Base-by-base conservation (phyloP, 2,113 vertebrate species). In the Calyptomena viridis region DNA sequence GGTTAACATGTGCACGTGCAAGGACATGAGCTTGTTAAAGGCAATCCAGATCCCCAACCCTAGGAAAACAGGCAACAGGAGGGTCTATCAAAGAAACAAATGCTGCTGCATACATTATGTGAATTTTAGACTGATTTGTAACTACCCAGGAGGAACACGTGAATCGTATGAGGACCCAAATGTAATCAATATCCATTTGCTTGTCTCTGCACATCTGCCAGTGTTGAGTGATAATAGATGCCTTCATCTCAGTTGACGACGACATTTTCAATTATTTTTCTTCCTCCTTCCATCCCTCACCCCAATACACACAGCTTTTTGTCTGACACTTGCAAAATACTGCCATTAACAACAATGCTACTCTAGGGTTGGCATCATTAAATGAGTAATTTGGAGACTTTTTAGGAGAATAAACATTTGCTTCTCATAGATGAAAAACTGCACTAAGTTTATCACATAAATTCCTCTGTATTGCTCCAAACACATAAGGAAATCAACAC, bases 161-260 rank as follows among this genome's bases (percentile, higher is more conserved):
- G 87, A 94, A 94, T 95, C 83, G 58, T 60, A 82, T 4, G 5
- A 12, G 20, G 83, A 84, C 40, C 77, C 83, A 94, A 80, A 94
- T 81, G 73, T 89, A 94, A 96, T 96, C 93, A 94, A 93, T 93
- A 97, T n/a, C 93, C 68, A 90, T 91, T 96, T 94, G 75, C 58
- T 93, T 73, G 89, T 49, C 89, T 52, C 76, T 63, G 88, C 80
- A 93, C 93, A 96, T 84, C 95, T 96, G 94, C 64, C 72, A 27
- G 56, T 10, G 31, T n/a, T 42, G n/a, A 87, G 37, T 33, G 60
- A 15, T 94, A 97, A 95, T 18, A 90, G 83, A 90, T 0, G 2
- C n/a, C 66, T 89, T 81, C 53, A 82, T 81, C 83, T 75, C 60
- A 75, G 44, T 52, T 86, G 75, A 80, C 79, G 95, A 52, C 85